Evolutionary conservation across 2,797 vertebrate species (phyloP).

Genomic region (Leontopithecus rosalia): DNA sequence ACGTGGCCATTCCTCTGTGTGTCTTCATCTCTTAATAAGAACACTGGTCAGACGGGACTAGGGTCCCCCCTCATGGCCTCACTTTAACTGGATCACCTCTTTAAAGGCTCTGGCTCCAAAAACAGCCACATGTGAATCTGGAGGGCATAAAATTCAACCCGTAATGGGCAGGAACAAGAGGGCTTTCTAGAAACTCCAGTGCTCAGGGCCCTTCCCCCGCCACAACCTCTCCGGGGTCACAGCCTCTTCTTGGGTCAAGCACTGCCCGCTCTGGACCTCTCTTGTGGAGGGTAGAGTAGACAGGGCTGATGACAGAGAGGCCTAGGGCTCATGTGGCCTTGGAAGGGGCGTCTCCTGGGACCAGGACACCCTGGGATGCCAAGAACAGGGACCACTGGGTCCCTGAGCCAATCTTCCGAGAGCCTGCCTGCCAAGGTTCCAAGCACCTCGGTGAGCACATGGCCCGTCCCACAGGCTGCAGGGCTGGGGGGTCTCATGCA

Average conservation of each 20-base stretch:
- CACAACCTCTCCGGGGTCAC: fast-evolving
- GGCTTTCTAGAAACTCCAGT: background rate
- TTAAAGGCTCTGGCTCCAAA: background rate
- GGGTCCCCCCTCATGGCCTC: background rate
- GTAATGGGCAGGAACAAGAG: background rate
- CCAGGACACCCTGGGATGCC: background rate
- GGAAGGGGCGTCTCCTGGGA: background rate
- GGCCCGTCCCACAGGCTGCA: no score
- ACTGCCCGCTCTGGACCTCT: fast-evolving
- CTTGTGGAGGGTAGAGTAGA: no score
- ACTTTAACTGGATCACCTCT: background rate
- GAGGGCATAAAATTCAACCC: background rate
- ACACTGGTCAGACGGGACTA: fast-evolving
- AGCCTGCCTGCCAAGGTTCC: background rate
- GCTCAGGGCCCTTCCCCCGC: background rate
- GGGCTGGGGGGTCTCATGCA: background rate
- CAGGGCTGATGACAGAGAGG: background rate
- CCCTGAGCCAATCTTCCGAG: no score
- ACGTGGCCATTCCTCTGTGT: fast-evolving
- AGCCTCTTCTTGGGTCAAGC: background rate
- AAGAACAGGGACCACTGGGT: background rate
- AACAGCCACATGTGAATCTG: no score
- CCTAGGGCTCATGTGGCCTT: background rate
- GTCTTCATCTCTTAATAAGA: background rate
- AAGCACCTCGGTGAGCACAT: background rate